Conservation (phyloP, 1,140 invertebrate species). For the Brachionus koreanus region DNA sequence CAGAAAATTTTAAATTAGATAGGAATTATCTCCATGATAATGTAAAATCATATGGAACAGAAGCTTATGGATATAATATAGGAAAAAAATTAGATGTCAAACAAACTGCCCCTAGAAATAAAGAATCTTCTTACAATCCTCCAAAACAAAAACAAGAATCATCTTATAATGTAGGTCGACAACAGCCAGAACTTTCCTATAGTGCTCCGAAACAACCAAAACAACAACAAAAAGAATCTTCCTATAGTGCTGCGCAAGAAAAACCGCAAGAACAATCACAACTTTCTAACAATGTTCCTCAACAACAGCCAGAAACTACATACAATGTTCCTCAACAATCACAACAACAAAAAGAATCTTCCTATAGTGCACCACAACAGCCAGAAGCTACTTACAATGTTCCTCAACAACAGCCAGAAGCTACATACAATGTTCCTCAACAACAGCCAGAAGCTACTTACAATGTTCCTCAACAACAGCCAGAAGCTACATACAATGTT, state of each 20-base stretch:
- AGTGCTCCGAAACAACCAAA: not conserved
- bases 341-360: not conserved
- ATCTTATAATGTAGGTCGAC: not conserved
- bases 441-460: not conserved
- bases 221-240: not conserved
- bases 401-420: no score
- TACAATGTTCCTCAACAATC: not conserved
- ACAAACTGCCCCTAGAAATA: not conserved
- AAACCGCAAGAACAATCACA: no score
- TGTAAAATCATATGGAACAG: not conserved
- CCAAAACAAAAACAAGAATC: not conserved
- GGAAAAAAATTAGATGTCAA: not conserved
- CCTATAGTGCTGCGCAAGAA: not conserved
- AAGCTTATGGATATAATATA: slow-evolving; percentile 28
- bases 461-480: not conserved
- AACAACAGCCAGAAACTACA: not conserved
- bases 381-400: no score
- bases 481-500: not conserved
- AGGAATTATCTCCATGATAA: slow-evolving; percentile 8
- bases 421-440: not conserved
- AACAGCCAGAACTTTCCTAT: no score
- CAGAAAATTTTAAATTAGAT: slow-evolving; percentile 12
- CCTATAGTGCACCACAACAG: not conserved
- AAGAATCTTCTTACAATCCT: not conserved
- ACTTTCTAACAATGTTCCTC: not conserved